These are phyloP conservation scores for Neosalanx taihuensis DNA, from an alignment of 2,797 vertebrate species.

Conservation along the genomic window DNA sequence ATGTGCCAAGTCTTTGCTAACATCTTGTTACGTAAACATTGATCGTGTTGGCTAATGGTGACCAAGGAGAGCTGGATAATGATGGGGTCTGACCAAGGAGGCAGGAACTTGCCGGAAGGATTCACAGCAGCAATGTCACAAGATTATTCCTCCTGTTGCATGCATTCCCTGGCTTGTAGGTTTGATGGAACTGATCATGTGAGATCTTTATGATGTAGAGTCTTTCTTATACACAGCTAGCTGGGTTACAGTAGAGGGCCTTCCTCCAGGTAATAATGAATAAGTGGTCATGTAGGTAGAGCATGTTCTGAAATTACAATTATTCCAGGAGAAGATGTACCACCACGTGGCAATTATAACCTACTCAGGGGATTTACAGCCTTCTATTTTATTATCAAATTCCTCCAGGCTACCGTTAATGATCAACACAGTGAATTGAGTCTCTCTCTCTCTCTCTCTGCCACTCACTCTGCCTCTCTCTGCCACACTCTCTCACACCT, in stretches of 20 bases:
- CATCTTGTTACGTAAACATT: not conserved
- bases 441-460: slow-evolving; percentile 20
- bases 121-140: no score
- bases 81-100: no score
- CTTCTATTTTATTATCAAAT: slow-evolving; percentile 71
- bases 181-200: slow-evolving; percentile 40
- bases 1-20: not conserved
- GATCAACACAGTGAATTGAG: slow-evolving; percentile 59
- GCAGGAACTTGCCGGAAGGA: no score
- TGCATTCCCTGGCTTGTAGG: slow-evolving; percentile 9
- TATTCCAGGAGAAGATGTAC: slow-evolving; percentile 59
- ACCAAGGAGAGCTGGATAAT: not conserved
- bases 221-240: slow-evolving; percentile 61
- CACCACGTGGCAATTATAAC: slow-evolving; percentile 68
- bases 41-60: not conserved
- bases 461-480: slow-evolving; percentile 21
- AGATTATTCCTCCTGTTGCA: not conserved
- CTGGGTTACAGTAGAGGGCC: slow-evolving; percentile 32
- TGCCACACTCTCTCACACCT: not conserved
- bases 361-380: slow-evolving; percentile 64
- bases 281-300: slow-evolving; percentile 68
- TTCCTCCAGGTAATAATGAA: slow-evolving; percentile 72
- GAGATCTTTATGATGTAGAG: slow-evolving; percentile 44
- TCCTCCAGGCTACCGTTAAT: slow-evolving; percentile 65
- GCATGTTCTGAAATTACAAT: slow-evolving; percentile 67